Conservation (phyloP, 2,888 invertebrate species). For the Diploptera punctata region DNA sequence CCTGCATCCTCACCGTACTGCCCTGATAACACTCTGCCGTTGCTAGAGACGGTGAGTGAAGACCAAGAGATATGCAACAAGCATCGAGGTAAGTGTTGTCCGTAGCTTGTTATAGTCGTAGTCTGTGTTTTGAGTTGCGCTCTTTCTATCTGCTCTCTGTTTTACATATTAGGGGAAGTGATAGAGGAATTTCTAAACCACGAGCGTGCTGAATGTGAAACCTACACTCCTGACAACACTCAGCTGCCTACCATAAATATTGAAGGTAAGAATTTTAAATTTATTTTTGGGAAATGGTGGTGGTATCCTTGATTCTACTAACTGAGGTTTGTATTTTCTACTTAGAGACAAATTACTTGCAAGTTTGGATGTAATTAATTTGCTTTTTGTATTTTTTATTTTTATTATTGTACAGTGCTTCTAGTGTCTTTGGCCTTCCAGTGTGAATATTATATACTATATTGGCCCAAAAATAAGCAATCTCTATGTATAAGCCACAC, state of each 20-base stretch:
- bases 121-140: conserved; percentile 3
- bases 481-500: no score
- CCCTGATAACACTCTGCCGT: conserved; percentile 64
- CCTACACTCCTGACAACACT: background rate
- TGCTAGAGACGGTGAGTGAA: conserved; percentile 73
- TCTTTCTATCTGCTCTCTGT: conserved; percentile 9
- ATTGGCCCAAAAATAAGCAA: no score
- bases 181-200: conserved; percentile 23
- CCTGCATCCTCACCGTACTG: conserved; percentile 61
- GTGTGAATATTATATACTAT: no score
- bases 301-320: no score
- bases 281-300: no score
- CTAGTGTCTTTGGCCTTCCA: no score
- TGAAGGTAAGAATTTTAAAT: conserved; percentile 5
- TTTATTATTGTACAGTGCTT: no score
- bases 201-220: conserved; percentile 13
- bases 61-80: conserved; percentile 63
- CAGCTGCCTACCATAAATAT: background rate
- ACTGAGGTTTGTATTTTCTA: no score
- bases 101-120: background rate
- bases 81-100: conserved; percentile 31
- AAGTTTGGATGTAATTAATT: no score
- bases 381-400: no score
- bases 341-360: no score
- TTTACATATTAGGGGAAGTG: conserved; percentile 6